A percentile compares a stretch with the other conserved stretches of the same genome.
Conservation (phyloP, 2,888 invertebrate genomes). For the Sclerodermus sp. region DNA sequence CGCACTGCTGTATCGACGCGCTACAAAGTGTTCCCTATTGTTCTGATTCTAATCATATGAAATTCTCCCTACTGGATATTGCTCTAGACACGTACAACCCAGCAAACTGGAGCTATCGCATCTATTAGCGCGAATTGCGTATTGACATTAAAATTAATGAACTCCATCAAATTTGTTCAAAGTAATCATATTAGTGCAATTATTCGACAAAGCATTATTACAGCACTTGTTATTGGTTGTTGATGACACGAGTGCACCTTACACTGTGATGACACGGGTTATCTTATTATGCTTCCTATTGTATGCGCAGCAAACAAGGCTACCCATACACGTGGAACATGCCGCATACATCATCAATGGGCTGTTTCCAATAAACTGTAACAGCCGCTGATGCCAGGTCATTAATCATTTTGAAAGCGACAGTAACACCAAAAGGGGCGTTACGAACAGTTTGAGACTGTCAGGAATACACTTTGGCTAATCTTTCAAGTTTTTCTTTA, state of each 20-base stretch:
- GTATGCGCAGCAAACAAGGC: conserved; percentile 23
- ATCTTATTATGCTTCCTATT: conserved; percentile 37
- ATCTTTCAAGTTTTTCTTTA: conserved; percentile 3
- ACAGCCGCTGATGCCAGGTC: conserved; percentile 31
- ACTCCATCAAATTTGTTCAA: no score
- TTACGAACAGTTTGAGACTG: conserved; percentile 3
- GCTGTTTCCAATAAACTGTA: conserved; percentile 42
- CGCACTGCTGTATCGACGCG: no score
- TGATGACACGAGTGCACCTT: conserved; percentile 2
- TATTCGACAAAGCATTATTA: no score
- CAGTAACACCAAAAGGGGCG: conserved; percentile 23
- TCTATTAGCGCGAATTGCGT: no score
- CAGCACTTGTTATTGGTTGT: no score
- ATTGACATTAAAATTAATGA: no score
- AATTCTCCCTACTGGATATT: no score
- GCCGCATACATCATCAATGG: conserved; percentile 40
- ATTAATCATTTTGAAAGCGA: conserved; percentile 33
- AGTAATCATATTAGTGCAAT: no score
- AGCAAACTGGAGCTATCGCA: no score
- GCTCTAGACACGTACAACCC: no score
- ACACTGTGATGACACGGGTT: conserved; percentile 21
- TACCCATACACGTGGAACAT: conserved; percentile 20
- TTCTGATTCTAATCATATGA: no score
- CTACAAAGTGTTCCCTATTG: no score
- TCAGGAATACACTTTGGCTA: conserved; percentile 5